Base-by-base conservation (phyloP, 2,888 invertebrate species). In the Lycia hirtaria region DNA sequence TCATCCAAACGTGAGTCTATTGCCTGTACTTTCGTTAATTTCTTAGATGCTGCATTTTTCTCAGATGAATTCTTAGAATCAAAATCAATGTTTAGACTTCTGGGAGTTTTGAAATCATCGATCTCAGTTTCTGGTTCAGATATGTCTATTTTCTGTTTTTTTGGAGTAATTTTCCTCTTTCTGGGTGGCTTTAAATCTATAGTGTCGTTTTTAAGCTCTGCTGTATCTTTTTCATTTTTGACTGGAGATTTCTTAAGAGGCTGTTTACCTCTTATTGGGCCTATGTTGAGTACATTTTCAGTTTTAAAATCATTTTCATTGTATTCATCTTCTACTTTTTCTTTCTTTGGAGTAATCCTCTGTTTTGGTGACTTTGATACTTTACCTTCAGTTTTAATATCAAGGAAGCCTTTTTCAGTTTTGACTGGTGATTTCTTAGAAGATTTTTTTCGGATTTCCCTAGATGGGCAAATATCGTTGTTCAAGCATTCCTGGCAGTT, bases 401-500 rank as follows among this genome's bases (percentile, higher is more conserved):
- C 64, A 37, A 65, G 54, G n/a, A 40, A 49, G 55, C 65, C 52
- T 62, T 22, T 50, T 58, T 65, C 58, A 30, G 37, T 41, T 57
- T 72, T 71, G 64, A 44, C 37, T 15, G 86, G 87, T 20, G 86
- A 75, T 67, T 81, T 86, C 59, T 83, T 86, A 4, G 87, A 87
- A 7, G 88, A 85, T 58, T 87, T 89, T 38, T 76, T 79, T 3
- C 78, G 81, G 64, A 80, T 87, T 7, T 78, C 85, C 63, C 89
- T 93, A 66, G 89, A 94, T 1, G 98, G 98, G 80, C 99, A 99
- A 37, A 98, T 93, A 15, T 93, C 80, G 62, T 92, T 93, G 83
- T 98, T 98, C 12, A 98, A 90, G 80, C 99, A 99, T 48, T 94
- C 93, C 5, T 78, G 81, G 85, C 99, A 99, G 66, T 94, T 94